These are phyloP conservation scores for Pristionchus mayeri DNA, from an alignment of 2,888 invertebrate species.

Conservation along the genomic window DNA sequence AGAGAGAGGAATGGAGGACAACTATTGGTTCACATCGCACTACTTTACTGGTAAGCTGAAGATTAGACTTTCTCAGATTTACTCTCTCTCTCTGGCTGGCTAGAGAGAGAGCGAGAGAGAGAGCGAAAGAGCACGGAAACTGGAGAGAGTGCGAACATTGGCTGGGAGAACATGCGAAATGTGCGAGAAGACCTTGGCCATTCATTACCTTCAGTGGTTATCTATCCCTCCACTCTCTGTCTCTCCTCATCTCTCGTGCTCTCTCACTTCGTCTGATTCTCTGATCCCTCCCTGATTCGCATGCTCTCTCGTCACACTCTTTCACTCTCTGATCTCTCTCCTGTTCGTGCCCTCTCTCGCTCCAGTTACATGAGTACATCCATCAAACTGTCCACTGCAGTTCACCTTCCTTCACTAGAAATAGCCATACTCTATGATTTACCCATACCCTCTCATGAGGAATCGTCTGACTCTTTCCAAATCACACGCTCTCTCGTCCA, in stretches of 20 bases:
- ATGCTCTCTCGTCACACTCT: not conserved
- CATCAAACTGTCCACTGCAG: constrained; percentile 26
- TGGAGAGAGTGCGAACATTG: not conserved
- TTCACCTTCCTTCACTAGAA: not conserved
- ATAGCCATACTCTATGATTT: too few species aligned
- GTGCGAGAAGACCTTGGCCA: constrained; percentile 2
- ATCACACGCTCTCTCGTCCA: not conserved
- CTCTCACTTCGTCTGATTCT: not conserved
- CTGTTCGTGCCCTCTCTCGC: not conserved
- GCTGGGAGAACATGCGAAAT: not conserved
- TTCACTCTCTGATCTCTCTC: not conserved
- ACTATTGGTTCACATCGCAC: not conserved
- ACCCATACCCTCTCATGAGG: too few species aligned
- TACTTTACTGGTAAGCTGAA: constrained; percentile 26
- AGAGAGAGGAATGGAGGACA: not conserved
- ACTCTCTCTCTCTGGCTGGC: not conserved
- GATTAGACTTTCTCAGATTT: not conserved
- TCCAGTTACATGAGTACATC: constrained; percentile 26
- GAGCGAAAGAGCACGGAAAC: not conserved
- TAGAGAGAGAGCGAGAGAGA: too few species aligned
- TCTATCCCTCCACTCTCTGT: constrained; percentile 4
- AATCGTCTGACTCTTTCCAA: too few species aligned
- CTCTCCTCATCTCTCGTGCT: not conserved
- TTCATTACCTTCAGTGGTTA: not conserved
- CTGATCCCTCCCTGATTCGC: not conserved